Conservation (phyloP, 1,140 invertebrate species). For the Bombus impatiens region DNA sequence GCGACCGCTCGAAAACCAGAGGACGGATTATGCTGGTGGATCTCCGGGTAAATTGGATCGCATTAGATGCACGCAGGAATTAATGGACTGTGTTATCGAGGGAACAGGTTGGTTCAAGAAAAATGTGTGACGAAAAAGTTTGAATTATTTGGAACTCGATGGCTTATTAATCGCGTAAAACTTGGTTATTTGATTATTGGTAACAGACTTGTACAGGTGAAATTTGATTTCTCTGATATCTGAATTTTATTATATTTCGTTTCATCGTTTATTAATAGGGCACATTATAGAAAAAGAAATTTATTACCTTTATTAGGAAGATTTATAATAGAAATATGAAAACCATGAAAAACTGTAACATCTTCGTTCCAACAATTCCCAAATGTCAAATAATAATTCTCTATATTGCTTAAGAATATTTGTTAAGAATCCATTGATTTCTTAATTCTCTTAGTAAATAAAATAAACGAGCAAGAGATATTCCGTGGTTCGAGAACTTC, state of each 20-base stretch:
- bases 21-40: constrained; percentile 32
- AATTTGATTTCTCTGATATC: too few species aligned
- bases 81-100: constrained; percentile 33
- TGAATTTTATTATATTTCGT: too few species aligned
- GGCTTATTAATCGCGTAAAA: neutral
- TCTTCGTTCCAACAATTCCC: neutral
- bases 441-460: neutral
- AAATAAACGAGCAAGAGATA: too few species aligned
- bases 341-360: too few species aligned
- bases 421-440: neutral
- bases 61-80: constrained; percentile 7
- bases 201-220: neutral
- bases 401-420: too few species aligned
- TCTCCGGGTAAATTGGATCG: constrained; percentile 39
- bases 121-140: neutral
- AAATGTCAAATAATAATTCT: too few species aligned
- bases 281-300: too few species aligned
- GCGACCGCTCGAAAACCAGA: constrained; percentile 4
- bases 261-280: too few species aligned
- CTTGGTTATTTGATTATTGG: neutral
- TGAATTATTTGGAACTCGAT: neutral
- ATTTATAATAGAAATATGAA: too few species aligned
- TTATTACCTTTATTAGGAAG: too few species aligned
- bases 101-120: neutral
- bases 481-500: too few species aligned